phyloP scores from a whole-genome alignment of 2,888 invertebrate genomes.

The Oxycera nigricornis region DNA sequence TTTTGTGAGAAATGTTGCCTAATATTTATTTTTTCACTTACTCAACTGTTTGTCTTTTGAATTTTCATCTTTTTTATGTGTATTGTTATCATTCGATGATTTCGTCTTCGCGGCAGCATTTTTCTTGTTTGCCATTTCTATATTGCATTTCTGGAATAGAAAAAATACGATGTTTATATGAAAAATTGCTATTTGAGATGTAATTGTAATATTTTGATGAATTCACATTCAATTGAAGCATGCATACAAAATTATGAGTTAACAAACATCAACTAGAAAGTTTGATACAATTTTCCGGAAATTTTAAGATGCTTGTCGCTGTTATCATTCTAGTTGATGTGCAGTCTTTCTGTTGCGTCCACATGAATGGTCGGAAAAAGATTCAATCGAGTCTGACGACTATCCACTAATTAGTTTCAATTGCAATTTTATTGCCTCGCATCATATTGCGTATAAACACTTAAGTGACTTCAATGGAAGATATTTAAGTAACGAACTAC shows the following conservation, averaged over 20 bases:
- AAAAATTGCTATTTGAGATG: not conserved
- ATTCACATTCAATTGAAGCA: too few species aligned
- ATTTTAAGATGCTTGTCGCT: too few species aligned
- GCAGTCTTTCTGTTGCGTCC: too few species aligned
- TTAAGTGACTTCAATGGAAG: constrained; percentile 23
- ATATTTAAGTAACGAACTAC: not conserved
- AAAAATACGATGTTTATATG: not conserved
- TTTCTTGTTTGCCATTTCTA: constrained; percentile 37
- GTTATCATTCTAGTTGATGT: not conserved
- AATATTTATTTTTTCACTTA: constrained; percentile 5
- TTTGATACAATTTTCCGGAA: too few species aligned
- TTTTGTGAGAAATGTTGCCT: too few species aligned
- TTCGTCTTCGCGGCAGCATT: not conserved
- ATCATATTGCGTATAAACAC: constrained; percentile 24
- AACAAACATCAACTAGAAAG: too few species aligned
- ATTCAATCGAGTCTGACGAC: not conserved
- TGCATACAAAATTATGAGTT: too few species aligned
- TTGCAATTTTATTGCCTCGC: constrained; percentile 16
- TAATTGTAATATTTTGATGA: too few species aligned
- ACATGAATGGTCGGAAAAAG: not conserved
- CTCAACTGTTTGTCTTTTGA: constrained; percentile 34
- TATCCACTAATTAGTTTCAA: constrained; percentile 26
- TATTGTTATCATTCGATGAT: constrained; percentile 33
- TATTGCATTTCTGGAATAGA: constrained; percentile 30
- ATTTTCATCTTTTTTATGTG: constrained; percentile 28